These are phyloP conservation scores for Arrhopalites spinosus DNA, from an alignment of 2,888 invertebrate genomes.

Conservation along the genomic window DNA sequence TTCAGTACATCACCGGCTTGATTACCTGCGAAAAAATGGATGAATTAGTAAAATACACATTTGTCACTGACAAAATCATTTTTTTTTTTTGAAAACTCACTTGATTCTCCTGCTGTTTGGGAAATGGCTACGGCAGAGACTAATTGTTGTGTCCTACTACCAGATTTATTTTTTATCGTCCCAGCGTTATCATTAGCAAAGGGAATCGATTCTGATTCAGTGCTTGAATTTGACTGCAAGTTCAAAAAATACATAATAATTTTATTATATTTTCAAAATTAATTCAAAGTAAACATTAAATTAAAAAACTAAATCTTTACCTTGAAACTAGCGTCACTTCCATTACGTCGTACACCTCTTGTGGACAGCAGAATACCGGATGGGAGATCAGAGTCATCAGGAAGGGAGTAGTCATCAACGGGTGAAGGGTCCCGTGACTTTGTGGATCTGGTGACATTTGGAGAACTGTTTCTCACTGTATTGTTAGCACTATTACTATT, in stretches of 20 bases:
- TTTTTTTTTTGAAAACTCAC: background rate
- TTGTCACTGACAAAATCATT: too few relatives aligned
- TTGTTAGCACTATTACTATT: conserved; percentile 12
- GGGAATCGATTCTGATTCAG: conserved; percentile 93
- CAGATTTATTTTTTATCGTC: conserved; percentile 80
- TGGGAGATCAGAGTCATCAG: conserved; percentile 47
- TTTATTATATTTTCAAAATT: too few relatives aligned
- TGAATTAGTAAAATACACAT: too few relatives aligned
- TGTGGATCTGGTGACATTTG: conserved; percentile 13
- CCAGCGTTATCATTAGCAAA: conserved; percentile 99
- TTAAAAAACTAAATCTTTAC: conserved; percentile 60
- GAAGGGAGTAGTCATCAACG: conserved; percentile 49
- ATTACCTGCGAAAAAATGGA: conserved; percentile 20
- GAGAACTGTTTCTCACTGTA: conserved; percentile 38
- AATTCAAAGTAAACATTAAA: too few relatives aligned
- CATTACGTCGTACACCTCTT: conserved; percentile 65
- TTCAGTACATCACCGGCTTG: conserved; percentile 80
- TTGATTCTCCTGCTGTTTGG: background rate
- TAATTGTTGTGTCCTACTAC: conserved; percentile 34
- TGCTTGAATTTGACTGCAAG: conserved; percentile 73
- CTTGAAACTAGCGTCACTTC: conserved; percentile 83
- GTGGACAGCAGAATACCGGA: conserved; percentile 43
- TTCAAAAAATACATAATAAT: background rate
- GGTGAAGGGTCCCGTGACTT: conserved; percentile 52
- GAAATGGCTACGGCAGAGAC: conserved; percentile 1